Evolutionary conservation across 2,113 vertebrate species (phyloP), one percentile per base, ranked within the genome.

Genomic region (Albula goreensis): DNA sequence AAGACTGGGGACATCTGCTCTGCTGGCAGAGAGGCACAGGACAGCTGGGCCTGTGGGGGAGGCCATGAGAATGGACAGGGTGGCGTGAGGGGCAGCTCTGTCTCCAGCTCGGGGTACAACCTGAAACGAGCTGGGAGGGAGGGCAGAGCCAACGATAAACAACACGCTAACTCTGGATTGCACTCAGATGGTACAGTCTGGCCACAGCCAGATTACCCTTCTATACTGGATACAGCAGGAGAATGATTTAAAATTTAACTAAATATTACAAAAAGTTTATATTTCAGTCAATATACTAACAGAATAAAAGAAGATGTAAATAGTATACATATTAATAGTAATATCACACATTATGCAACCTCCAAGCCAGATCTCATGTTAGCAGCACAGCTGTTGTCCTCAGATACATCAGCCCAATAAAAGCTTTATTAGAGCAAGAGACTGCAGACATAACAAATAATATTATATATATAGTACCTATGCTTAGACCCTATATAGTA

Each of bases 41-140:
- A 87, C 56, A 86, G 51, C 81, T 50, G 49, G 83, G 88, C 57
- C 1, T 77, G 60, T 17, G 87, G 86, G 5, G 2, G 86, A n/a
- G 31, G 31, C 31, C 31, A 41, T 66, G 52, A 19, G 50, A n/a
- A 86, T 22, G 60, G 50, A 8, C 78, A 7, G 89, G 82, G 50
- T 0, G 84, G 88, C 0, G 88, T 92, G 83, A 96, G 77, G 80
- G 85, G 87, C 83, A 90, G 57, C 9, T 95, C 94, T 52, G 94
- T 78, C 84, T 95, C 95, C 89, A 94, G n/a, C n/a, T 93, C 92
- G 8, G 88, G 85, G 0, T 78, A 90, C 85, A 89, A 89, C 48
- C 22, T 51, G 10, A 49, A 41, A 52, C 48, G 83, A 74, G 50
- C 95, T 95, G 53, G 70, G 19, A 88, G 41, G 52, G 83, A 85